Percentiles rank a stretch among this genome's conserved stretches.
These are phyloP conservation scores for Coptodon rendalli DNA, from an alignment of 2,113 vertebrate genomes.

Conservation along the genomic window DNA sequence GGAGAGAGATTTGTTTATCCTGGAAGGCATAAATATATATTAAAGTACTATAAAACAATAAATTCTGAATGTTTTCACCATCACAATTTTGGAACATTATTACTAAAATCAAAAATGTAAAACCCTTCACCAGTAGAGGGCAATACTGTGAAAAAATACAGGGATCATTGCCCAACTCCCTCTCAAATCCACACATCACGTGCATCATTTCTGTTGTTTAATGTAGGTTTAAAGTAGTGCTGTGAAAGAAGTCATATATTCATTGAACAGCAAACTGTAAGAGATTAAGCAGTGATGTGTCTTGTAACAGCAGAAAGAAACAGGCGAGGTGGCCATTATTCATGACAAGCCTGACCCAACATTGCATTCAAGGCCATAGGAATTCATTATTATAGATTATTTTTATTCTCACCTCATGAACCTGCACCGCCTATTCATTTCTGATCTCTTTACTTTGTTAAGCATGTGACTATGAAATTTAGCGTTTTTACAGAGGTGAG, in stretches of 20 bases:
- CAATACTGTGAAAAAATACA: conserved; percentile 52
- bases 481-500: not conserved
- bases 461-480: not conserved
- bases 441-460: not conserved
- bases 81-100: not conserved
- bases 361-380: conserved; percentile 8
- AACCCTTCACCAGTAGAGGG: conserved; percentile 69
- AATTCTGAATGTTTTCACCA: not conserved
- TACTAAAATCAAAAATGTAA: not conserved
- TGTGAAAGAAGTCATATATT: conserved; percentile 16
- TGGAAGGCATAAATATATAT: not conserved
- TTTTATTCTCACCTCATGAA: not conserved
- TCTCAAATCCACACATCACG: conserved; percentile 28
- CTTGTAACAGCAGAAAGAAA: conserved; percentile 1
- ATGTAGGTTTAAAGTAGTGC: not conserved
- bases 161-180: not conserved
- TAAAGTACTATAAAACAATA: not conserved
- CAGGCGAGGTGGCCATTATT: not conserved
- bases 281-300: conserved; percentile 5
- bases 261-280: conserved; percentile 5
- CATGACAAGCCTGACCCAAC: conserved; percentile 7
- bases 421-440: not conserved
- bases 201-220: conserved; percentile 8
- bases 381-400: conserved; percentile 2
- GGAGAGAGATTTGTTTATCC: not conserved